phyloP scores from a whole-genome alignment of 2,797 vertebrate genomes.

The Enteromius fasciolatus region DNA sequence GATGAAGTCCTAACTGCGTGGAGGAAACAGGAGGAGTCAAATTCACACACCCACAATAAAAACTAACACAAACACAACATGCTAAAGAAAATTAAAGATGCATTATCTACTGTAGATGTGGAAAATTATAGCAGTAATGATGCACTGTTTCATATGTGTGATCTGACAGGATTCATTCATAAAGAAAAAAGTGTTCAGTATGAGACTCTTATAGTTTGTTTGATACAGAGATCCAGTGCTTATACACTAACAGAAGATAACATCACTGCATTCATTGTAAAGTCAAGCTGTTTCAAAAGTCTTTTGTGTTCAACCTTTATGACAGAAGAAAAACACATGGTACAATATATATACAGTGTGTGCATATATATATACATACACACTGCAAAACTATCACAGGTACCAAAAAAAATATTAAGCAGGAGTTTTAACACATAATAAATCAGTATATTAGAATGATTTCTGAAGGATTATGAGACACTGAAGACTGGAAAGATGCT shows the following conservation, averaged over 20 bases:
- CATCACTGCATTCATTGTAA: neutral
- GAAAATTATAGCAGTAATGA: neutral
- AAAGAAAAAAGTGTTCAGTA: neutral
- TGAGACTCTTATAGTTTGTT: neutral
- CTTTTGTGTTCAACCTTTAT: neutral
- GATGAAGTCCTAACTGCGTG: constrained; percentile 90
- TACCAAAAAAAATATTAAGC: too few species aligned
- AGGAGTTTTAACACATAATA: too few species aligned
- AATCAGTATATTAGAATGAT: too few species aligned
- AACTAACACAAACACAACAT: constrained; percentile 17
- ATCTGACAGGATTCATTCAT: neutral
- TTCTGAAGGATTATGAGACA: too few species aligned
- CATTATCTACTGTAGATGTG: neutral
- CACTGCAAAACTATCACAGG: too few species aligned
- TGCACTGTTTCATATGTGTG: neutral
- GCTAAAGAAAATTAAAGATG: neutral
- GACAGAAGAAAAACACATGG: neutral
- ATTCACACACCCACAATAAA: constrained; percentile 52
- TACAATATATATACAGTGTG: too few species aligned
- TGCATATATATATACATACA: too few species aligned
- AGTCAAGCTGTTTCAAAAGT: neutral
- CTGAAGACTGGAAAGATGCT: neutral
- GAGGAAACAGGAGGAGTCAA: constrained; percentile 84
- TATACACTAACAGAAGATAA: neutral
- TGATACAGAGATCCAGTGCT: neutral